Conservation (phyloP, 2,797 vertebrate genomes). For the Tolypeutes matacus region DNA sequence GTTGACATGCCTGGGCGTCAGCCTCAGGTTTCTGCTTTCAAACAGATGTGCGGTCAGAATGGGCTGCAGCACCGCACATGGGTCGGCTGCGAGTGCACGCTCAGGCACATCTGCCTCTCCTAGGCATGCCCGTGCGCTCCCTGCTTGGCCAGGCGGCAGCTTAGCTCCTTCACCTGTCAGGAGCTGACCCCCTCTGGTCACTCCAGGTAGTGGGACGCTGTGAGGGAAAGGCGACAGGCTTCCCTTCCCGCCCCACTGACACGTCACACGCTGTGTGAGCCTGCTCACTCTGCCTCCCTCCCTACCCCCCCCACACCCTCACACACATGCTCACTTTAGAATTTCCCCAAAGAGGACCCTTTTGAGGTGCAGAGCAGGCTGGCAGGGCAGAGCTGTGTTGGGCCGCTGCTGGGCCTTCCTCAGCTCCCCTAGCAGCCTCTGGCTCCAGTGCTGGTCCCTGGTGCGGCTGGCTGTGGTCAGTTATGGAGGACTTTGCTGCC, state of each 20-base stretch:
- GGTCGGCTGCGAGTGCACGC: no score
- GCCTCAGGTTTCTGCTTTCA: background rate
- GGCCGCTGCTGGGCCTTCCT: background rate
- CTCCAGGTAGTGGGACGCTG: background rate
- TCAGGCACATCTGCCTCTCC: background rate
- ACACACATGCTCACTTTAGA: background rate
- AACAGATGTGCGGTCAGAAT: rapidly evolving
- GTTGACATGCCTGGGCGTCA: background rate
- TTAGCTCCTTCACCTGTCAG: background rate
- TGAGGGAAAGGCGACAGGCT: background rate
- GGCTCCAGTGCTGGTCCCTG: background rate
- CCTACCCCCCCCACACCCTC: no score
- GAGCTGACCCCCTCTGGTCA: background rate
- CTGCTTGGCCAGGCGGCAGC: no score
- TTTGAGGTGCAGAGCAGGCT: background rate
- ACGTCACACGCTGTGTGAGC: background rate
- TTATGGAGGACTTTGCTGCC: background rate
- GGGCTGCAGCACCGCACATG: rapidly evolving
- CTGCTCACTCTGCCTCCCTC: background rate
- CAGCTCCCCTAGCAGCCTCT: background rate
- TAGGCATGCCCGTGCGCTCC: no score
- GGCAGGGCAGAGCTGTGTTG: background rate
- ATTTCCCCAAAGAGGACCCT: background rate
- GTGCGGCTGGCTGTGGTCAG: background rate
- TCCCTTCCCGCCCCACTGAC: no score